Base-by-base conservation (phyloP, 2,888 invertebrate species). In the Synanthedon formicaeformis region DNA sequence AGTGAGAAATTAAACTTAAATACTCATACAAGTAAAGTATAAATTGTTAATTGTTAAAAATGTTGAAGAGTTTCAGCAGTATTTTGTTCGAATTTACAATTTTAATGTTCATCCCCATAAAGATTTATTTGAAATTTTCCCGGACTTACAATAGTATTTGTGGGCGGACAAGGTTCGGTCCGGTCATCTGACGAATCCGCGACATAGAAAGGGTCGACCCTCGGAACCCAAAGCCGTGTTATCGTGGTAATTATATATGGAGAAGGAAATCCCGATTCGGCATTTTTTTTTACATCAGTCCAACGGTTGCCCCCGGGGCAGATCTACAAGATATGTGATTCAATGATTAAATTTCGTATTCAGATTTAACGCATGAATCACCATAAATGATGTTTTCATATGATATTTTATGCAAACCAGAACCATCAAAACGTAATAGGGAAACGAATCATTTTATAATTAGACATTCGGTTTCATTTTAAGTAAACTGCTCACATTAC, bases 141-240 rank as follows among this genome's bases (percentile, higher is more conserved):
- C 14, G n/a, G n/a, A 45, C 45, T 45, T 45, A 45, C 45, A 45
- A 3, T 14, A 6, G 45, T 45, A n/a, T 45, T 45, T n/a, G 6
- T n/a, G 11, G 53, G 48, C 40, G 40, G 23, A 23, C 57, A 57
- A 58, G 55, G 48, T 40, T 50, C 40, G 52, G n/a, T 14, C 27
- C 27, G 54, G 41, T 40, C 40, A 45, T 45, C 34, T 10, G 41
- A 40, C 16, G 40, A 48, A 53, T 49, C 54, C 54, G 48, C 52
- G 60, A 77, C 76, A 76, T 57, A 63, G 65, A 76, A 78, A 71
- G 68, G 78, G 78, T 75, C 66, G 75, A 62, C 64, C 72, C 62
- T 55, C 51, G 61, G 56, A 57, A 63, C 62, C 67, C 62, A 60
- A 53, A 59, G 64, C 63, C 66, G 65, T 66, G 69, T 64, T 71